phyloP scores from a whole-genome alignment of 2,113 vertebrate genomes.

The Pygathrix nemaeus region DNA sequence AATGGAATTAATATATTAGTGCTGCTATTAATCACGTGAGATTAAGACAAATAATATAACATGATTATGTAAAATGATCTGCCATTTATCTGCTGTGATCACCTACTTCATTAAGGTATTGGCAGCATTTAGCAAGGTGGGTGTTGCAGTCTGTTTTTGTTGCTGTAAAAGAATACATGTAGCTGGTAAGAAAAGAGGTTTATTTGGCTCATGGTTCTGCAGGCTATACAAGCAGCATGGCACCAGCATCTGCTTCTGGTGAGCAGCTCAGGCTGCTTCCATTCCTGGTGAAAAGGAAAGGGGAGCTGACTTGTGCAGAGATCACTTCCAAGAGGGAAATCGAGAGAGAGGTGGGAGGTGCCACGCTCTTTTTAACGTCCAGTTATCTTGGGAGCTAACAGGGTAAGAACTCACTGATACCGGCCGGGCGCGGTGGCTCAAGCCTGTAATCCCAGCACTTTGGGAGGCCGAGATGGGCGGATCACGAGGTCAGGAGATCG shows the following conservation, averaged over 20 bases:
- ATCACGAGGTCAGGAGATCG: too few relatives aligned
- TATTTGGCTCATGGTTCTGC: not conserved
- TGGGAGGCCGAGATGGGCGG: too few relatives aligned
- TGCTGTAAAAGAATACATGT: not conserved
- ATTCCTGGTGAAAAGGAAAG: too few relatives aligned
- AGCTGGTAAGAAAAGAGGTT: not conserved
- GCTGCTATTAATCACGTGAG: not conserved
- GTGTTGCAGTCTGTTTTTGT: not conserved
- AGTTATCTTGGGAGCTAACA: not conserved
- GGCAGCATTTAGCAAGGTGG: not conserved
- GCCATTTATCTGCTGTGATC: not conserved
- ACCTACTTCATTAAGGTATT: not conserved
- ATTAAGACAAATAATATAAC: not conserved
- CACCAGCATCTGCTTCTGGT: not conserved
- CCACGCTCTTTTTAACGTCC: not conserved
- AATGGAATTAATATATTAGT: not conserved
- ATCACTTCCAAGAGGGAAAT: not conserved
- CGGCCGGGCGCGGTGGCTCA: too few relatives aligned
- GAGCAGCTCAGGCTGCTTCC: too few relatives aligned
- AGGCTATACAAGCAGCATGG: not conserved
- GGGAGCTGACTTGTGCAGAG: not conserved
- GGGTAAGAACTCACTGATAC: not conserved
- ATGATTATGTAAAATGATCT: not conserved
- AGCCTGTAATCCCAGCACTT: too few relatives aligned
- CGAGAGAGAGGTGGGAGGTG: not conserved